Base-by-base conservation (phyloP, 2,113 vertebrate species). In the western clawed frog (Xenopus tropicalis) region DNA sequence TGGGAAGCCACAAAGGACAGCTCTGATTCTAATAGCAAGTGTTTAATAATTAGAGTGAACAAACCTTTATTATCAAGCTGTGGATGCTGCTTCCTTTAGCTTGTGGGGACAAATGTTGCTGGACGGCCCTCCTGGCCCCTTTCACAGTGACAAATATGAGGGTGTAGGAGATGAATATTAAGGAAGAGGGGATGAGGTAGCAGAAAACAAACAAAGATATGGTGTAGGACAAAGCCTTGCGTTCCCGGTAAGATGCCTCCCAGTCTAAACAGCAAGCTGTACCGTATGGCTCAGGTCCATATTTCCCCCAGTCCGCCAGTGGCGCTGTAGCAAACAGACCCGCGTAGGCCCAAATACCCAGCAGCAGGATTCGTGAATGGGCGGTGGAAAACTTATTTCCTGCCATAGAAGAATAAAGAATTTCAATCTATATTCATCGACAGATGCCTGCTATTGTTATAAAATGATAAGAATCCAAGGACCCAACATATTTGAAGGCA, bases 251-350 rank as follows among this genome's bases (percentile, higher is more conserved):
- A 0, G 92, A 82, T 0, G 87, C 80, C 0, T 85, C 80, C 94
- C 93, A 95, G 43, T 84, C 37, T 81, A 95, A 91, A 87, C 93
- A 94, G 87, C 94, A 95, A 20, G 93, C 92, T 0, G 93, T 94
- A 4, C 94, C 93, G 0, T 93, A 94, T n/a, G 93, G 93, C 84
- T 94, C 93, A 0, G 89, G 83, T 17, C 92, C 87, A 0, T 93
- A 94, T 80, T 86, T 83, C 29, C 94, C 94, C 94, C 93, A 93
- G 3, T 86, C 85, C 0, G 84, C 87, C 74, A 94, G 71, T 1
- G 93, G 94, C 5, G 93, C 92, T 0, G 80, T 25, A 5, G 94
- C 92, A 62, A 94, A 95, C 51, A 91, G 68, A 46, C 80, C 79
- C 2, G 93, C 88, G 0, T 93, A 94, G 1, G 78, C 89, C 94